Evolutionary conservation across 2,888 invertebrate genomes (phyloP).

Genomic region (Melolontha melolontha): DNA sequence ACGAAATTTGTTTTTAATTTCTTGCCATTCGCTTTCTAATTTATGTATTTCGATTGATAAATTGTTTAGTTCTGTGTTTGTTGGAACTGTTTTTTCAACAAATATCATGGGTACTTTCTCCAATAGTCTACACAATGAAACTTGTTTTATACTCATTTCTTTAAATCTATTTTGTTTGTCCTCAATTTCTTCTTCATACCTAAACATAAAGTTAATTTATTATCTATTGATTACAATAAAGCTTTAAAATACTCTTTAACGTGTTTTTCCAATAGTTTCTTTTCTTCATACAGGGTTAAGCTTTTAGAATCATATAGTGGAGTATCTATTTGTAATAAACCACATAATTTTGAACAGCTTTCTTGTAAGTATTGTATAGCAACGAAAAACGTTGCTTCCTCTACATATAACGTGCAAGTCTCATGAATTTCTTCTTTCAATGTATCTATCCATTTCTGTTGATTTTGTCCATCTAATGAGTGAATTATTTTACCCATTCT

Average conservation of each 20-base stretch:
- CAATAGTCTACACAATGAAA: slow-evolving; percentile 6
- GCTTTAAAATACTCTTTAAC: background rate
- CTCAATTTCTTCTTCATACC: background rate
- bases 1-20: slow-evolving; percentile 41
- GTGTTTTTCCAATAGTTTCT: slow-evolving; percentile 1
- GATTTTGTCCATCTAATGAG: background rate
- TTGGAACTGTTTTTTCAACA: slow-evolving; percentile 1
- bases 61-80: slow-evolving; percentile 44
- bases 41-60: slow-evolving; percentile 43
- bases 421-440: slow-evolving; percentile 14
- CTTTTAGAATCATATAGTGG: slow-evolving; percentile 1
- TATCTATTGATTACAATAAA: background rate
- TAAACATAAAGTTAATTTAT: background rate
- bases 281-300: slow-evolving; percentile 8
- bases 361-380: background rate
- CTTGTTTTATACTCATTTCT: background rate
- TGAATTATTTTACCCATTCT: background rate
- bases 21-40: background rate
- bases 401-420: background rate
- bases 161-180: background rate
- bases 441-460: slow-evolving; percentile 1
- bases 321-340: background rate
- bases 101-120: slow-evolving; percentile 8
- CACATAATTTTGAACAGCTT: background rate
- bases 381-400: slow-evolving; percentile 21